Percentiles rank a stretch among this genome's conserved stretches.
Evolutionary conservation across 2,113 vertebrate genomes (phyloP).

Genomic region (Mugil cephalus): DNA sequence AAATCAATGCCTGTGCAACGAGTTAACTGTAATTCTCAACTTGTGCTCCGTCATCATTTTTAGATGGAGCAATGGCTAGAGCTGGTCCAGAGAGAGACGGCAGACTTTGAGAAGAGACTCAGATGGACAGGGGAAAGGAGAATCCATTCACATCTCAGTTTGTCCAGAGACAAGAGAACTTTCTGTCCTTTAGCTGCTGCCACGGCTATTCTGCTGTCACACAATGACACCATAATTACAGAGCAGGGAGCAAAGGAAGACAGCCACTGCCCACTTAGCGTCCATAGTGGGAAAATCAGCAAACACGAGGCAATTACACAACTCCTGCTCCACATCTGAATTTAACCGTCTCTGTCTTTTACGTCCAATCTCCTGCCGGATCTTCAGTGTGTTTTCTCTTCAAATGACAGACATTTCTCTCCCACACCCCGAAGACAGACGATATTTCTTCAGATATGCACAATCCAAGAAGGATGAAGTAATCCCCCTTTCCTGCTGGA

Average conservation of each 20-base stretch:
- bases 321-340: conserved; percentile 30
- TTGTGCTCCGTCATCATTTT: conserved; percentile 62
- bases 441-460: conserved; percentile 52
- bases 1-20: conserved; percentile 55
- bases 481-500: conserved; percentile 49
- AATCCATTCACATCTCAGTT: conserved; percentile 17
- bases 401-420: conserved; percentile 44
- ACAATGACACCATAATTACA: conserved; percentile 77
- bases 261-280: conserved; percentile 61
- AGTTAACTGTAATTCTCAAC: conserved; percentile 58
- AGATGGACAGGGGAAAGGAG: neutral
- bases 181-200: conserved; percentile 52
- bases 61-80: conserved; percentile 31
- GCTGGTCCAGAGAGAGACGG: too few relatives aligned
- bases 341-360: conserved; percentile 37
- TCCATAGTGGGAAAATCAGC: conserved; percentile 50
- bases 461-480: conserved; percentile 41
- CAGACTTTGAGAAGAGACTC: conserved; percentile 1
- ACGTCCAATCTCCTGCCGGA: conserved; percentile 29
- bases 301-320: conserved; percentile 60
- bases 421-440: conserved; percentile 21
- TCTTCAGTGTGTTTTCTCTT: conserved; percentile 39
- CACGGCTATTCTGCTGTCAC: conserved; percentile 64
- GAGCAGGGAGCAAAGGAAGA: conserved; percentile 55
- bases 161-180: conserved; percentile 51